Evolutionary conservation across 2,888 invertebrate genomes (phyloP).

Genomic region (Cryptophagus acutangulus): DNA sequence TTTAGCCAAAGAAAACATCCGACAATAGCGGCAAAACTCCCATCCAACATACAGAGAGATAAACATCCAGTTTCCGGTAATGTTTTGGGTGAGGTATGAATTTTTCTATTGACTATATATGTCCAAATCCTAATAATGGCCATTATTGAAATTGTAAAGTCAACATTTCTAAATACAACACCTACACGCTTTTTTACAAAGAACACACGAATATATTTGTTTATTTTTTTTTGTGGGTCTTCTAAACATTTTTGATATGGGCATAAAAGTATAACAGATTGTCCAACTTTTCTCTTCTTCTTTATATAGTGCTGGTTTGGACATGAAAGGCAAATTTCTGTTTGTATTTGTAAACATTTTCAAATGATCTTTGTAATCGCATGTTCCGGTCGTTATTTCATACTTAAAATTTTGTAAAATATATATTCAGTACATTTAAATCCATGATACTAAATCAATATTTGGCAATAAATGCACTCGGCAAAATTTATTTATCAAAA

Average conservation of each 20-base stretch:
- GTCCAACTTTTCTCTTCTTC: too few relatives aligned
- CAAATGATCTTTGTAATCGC: too few relatives aligned
- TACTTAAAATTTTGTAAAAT: too few relatives aligned
- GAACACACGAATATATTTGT: too few relatives aligned
- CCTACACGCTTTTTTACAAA: conserved; percentile 34
- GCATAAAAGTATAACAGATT: too few relatives aligned
- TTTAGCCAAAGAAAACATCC: too few relatives aligned
- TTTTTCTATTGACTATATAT: conserved; percentile 1
- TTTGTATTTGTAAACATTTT: background rate
- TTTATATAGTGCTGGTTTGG: background rate
- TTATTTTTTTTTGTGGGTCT: too few relatives aligned
- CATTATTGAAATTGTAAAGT: conserved; percentile 34
- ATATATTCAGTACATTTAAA: too few relatives aligned
- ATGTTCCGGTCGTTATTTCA: conserved; percentile 21
- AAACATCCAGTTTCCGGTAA: conserved; percentile 7
- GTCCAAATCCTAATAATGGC: conserved; percentile 25
- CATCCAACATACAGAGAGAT: too few relatives aligned
- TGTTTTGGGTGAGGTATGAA: background rate
- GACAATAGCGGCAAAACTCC: too few relatives aligned
- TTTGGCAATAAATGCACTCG: background rate
- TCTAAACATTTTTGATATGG: too few relatives aligned
- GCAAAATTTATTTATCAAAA: background rate
- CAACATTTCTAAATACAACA: conserved; percentile 35
- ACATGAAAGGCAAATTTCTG: background rate
- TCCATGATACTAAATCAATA: too few relatives aligned